Conservation (phyloP, 2,113 vertebrate genomes). For the Malurus alboscapulatus region DNA sequence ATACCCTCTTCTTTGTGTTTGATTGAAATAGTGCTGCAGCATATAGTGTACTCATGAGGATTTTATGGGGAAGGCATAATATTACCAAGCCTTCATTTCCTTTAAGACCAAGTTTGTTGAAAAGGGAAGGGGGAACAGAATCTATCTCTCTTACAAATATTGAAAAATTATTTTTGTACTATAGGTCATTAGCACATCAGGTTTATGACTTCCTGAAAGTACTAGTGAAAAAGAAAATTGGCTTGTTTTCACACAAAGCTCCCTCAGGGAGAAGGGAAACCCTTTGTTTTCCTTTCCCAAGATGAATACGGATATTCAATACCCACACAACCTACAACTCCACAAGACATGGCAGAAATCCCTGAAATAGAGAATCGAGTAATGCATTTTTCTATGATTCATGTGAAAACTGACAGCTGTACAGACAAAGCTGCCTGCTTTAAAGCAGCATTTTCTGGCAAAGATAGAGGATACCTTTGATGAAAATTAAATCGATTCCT, state of each 20-base stretch:
- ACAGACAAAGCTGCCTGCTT: not conserved
- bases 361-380: not conserved
- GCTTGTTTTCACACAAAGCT: not conserved
- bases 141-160: not conserved
- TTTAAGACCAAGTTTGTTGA: not conserved
- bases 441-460: not conserved
- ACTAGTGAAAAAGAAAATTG: not conserved
- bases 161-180: not conserved
- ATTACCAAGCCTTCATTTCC: not conserved
- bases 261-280: not conserved
- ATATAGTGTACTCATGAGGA: not conserved
- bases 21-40: not conserved
- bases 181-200: not conserved
- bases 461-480: not conserved
- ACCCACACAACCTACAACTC: not conserved
- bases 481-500: not conserved
- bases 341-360: not conserved
- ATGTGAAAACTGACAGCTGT: not conserved
- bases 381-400: not conserved
- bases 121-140: not conserved
- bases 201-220: not conserved
- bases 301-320: not conserved
- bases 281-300: not conserved
- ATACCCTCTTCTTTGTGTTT: not conserved
- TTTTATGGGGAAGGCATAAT: not conserved